These are phyloP conservation scores for Notospermus geniculatus DNA, from an alignment of 1,140 invertebrate genomes.

Conservation along the genomic window DNA sequence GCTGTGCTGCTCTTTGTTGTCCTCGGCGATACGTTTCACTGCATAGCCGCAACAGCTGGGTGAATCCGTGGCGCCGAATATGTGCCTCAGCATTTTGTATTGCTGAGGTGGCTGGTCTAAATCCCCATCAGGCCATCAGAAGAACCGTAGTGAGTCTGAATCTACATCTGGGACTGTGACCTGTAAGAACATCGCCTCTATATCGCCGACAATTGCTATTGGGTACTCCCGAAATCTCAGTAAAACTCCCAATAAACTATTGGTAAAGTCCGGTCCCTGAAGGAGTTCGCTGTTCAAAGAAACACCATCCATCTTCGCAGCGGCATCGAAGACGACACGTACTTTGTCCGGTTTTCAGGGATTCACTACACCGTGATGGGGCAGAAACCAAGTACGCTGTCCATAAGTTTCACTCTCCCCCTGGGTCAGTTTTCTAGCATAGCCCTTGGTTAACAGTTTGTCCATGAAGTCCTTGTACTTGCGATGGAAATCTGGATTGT, in stretches of 20 bases:
- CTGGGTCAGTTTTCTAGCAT: not conserved
- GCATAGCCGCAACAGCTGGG: conserved; percentile 23
- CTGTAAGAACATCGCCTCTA: conserved; percentile 30
- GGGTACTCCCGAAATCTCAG: conserved; percentile 24
- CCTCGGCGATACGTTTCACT: conserved; percentile 18
- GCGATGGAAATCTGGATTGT: too few species aligned
- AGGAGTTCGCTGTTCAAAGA: conserved; percentile 35
- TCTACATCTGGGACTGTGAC: conserved; percentile 19
- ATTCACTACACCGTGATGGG: conserved; percentile 25
- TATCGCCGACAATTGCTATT: conserved; percentile 27
- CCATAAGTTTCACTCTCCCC: not conserved
- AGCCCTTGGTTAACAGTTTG: not conserved
- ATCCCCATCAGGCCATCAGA: conserved; percentile 20
- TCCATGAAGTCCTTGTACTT: too few species aligned
- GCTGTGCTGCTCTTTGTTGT: conserved; percentile 2
- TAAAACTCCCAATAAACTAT: conserved; percentile 29
- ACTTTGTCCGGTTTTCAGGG: conserved; percentile 24
- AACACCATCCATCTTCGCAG: conserved; percentile 21
- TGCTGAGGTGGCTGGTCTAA: conserved; percentile 8
- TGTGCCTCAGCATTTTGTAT: conserved; percentile 24
- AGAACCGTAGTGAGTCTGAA: too few species aligned
- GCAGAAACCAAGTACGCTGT: conserved; percentile 24
- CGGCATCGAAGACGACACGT: conserved; percentile 28
- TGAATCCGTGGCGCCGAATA: conserved; percentile 27
- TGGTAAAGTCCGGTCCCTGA: conserved; percentile 50